Conservation (phyloP, 2,888 invertebrate species). For the Frankliniella intonsa region DNA sequence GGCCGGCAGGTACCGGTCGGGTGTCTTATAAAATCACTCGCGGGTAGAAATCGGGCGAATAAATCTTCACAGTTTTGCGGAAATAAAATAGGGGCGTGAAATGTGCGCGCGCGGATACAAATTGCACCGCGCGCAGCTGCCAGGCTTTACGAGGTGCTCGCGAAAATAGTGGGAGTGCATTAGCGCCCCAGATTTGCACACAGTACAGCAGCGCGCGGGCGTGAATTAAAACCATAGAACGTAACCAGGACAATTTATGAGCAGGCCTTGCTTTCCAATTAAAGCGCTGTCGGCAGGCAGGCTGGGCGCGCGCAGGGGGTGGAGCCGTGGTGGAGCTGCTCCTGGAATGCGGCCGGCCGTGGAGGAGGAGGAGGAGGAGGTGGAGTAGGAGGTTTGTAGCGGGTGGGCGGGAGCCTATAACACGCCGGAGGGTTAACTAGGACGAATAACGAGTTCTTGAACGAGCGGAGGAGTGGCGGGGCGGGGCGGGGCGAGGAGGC, state of each 20-base stretch:
- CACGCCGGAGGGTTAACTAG: too few relatives aligned
- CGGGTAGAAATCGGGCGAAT: too few relatives aligned
- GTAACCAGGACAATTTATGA: constrained; percentile 26
- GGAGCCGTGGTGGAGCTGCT: neutral
- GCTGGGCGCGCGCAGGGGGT: neutral
- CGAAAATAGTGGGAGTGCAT: too few relatives aligned
- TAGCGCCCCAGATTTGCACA: too few relatives aligned
- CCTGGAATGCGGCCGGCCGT: neutral
- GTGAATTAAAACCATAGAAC: constrained; percentile 25
- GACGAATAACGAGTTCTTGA: too few relatives aligned
- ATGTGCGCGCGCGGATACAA: neutral
- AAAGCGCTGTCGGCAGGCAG: neutral
- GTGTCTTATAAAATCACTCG: neutral
- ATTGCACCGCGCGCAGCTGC: neutral
- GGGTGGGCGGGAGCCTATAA: neutral
- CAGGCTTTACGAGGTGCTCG: neutral
- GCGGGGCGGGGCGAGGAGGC: neutral
- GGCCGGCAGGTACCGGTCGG: neutral
- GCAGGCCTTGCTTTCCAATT: constrained; percentile 26
- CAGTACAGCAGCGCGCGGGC: neutral
- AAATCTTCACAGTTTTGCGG: too few relatives aligned
- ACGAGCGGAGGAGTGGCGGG: neutral
- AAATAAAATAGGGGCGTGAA: too few relatives aligned
- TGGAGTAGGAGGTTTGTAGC: neutral
- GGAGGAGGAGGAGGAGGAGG: neutral